Evolutionary conservation across 1,140 invertebrate genomes (phyloP).

Genomic region (Anadara kagoshimensis): DNA sequence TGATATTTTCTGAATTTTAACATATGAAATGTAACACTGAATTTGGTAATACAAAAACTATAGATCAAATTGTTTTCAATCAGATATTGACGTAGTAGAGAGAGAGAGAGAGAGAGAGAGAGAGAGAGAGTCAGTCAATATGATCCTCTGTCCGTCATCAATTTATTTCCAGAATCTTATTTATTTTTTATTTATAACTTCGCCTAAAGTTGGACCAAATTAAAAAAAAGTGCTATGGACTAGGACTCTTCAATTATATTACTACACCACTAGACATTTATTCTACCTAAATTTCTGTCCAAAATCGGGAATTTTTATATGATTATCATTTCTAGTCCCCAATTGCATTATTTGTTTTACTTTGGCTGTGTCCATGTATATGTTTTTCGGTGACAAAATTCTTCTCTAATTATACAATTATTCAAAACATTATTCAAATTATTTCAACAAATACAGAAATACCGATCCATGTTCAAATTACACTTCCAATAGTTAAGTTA

Average conservation of each 20-base stretch:
- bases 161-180: background rate
- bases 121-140: background rate
- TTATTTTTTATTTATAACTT: background rate
- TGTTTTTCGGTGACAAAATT: background rate
- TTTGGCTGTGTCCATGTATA: background rate
- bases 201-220: background rate
- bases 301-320: background rate
- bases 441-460: too few species aligned
- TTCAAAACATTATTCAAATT: too few species aligned
- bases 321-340: background rate
- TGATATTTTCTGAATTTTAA: too few species aligned
- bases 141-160: background rate
- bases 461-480: too few species aligned
- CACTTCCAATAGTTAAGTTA: too few species aligned
- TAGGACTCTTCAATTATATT: background rate
- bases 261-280: background rate
- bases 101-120: background rate
- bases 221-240: background rate
- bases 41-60: background rate
- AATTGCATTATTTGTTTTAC: background rate
- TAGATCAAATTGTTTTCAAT: background rate
- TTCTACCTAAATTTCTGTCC: background rate
- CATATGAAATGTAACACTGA: background rate
- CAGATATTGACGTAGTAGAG: background rate
- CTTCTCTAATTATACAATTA: too few species aligned